Conservation (phyloP, 2,113 vertebrate species). For the Phocoena phocoena region DNA sequence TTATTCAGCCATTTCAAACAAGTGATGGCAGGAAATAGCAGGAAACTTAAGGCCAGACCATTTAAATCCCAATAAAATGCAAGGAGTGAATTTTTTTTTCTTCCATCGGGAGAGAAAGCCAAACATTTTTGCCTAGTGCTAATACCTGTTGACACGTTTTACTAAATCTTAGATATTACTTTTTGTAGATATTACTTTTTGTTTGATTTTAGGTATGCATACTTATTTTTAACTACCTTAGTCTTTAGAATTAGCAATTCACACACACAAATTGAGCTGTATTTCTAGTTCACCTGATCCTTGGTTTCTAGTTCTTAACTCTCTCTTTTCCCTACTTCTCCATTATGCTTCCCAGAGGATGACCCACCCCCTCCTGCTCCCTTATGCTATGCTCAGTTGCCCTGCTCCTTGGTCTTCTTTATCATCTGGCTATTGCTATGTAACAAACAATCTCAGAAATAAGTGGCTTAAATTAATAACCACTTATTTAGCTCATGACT, state of each 20-base stretch:
- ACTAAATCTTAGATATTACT: neutral
- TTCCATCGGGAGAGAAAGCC: neutral
- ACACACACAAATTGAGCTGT: neutral
- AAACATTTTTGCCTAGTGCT: conserved; percentile 16
- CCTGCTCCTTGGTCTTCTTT: neutral
- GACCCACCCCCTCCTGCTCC: neutral
- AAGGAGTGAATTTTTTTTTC: neutral
- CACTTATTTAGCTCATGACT: neutral
- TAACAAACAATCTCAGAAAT: neutral
- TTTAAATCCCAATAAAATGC: conserved; percentile 61
- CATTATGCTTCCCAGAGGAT: neutral
- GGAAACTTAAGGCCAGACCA: conserved; percentile 40
- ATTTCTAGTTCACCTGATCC: neutral
- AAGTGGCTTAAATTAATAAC: neutral
- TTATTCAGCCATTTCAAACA: conserved; percentile 64
- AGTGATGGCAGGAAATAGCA: conserved; percentile 52
- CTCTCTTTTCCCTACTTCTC: neutral
- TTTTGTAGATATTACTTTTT: neutral
- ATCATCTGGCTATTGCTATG: neutral
- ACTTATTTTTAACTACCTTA: neutral
- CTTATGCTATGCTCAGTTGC: neutral
- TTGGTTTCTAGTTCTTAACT: neutral
- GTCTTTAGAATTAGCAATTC: neutral
- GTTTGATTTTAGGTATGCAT: neutral
- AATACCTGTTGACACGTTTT: neutral